These are phyloP conservation scores for Sweltsa coloradensis DNA, from an alignment of 1,140 invertebrate genomes.

Conservation along the genomic window DNA sequence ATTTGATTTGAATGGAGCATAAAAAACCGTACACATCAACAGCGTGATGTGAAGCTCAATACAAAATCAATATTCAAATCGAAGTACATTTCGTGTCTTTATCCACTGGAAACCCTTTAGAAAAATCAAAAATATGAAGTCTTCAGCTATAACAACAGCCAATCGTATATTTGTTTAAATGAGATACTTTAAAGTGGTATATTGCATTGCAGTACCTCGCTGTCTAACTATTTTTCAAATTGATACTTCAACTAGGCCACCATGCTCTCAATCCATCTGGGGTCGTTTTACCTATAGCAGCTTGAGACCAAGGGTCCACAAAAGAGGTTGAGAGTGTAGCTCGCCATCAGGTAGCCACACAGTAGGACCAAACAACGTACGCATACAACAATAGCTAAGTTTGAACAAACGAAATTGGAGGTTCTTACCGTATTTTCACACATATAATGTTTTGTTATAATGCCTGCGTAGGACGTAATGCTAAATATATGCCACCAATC, in stretches of 20 bases:
- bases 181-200: neutral
- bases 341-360: conserved; percentile 22
- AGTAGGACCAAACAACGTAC: conserved; percentile 26
- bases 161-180: neutral
- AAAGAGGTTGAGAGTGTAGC: conserved; percentile 16
- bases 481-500: no score
- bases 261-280: conserved; percentile 31
- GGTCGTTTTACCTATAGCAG: conserved; percentile 22
- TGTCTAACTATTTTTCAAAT: neutral
- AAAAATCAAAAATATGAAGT: conserved; percentile 2
- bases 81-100: no score
- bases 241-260: conserved; percentile 27
- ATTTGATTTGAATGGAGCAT: no score
- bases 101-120: neutral
- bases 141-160: conserved; percentile 2
- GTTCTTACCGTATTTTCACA: neutral
- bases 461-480: no score
- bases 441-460: no score
- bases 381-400: conserved; percentile 22
- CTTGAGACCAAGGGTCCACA: conserved; percentile 12
- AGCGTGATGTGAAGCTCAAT: no score
- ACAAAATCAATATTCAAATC: no score
- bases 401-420: neutral
- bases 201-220: neutral
- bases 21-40: no score